A percentile compares a stretch with the other conserved stretches of the same genome.
These are phyloP conservation scores for Nyctibius bracteatus DNA, from an alignment of 2,113 vertebrate genomes.

Conservation along the genomic window DNA sequence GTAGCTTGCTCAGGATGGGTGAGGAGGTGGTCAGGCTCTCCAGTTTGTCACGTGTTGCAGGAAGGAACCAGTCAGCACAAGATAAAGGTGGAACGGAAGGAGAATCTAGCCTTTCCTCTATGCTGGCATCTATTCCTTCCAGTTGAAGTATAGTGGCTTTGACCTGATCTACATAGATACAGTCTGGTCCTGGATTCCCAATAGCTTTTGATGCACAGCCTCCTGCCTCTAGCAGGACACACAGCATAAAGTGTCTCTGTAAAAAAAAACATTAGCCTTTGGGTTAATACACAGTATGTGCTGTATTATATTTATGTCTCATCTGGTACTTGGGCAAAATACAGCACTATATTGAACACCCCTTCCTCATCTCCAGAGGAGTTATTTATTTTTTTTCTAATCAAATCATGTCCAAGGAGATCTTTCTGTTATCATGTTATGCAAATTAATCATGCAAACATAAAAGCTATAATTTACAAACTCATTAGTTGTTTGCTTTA, in stretches of 20 bases:
- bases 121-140: conserved; percentile 76
- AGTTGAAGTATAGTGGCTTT: conserved; percentile 89
- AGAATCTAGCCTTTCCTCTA: conserved; percentile 81
- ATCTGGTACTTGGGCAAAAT: not conserved
- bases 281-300: not conserved
- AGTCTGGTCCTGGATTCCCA: conserved; percentile 89
- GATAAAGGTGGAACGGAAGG: conserved; percentile 80
- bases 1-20: conserved; percentile 79
- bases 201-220: conserved; percentile 83
- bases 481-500: not conserved
- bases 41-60: conserved; percentile 72
- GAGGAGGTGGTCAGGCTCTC: conserved; percentile 75
- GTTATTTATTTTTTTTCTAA: not conserved
- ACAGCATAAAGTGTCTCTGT: conserved; percentile 89
- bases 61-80: conserved; percentile 92
- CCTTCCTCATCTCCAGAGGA: not conserved
- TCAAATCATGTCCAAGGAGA: not conserved
- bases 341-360: not conserved
- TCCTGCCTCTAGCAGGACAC: conserved; percentile 90
- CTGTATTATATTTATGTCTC: not conserved
- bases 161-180: conserved; percentile 92
- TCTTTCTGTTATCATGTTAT: not conserved
- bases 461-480: not conserved
- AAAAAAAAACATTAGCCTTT: not conserved
- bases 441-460: not conserved